These are phyloP conservation scores for Cinara cedri DNA, from an alignment of 2,888 invertebrate genomes.

Conservation along the genomic window DNA sequence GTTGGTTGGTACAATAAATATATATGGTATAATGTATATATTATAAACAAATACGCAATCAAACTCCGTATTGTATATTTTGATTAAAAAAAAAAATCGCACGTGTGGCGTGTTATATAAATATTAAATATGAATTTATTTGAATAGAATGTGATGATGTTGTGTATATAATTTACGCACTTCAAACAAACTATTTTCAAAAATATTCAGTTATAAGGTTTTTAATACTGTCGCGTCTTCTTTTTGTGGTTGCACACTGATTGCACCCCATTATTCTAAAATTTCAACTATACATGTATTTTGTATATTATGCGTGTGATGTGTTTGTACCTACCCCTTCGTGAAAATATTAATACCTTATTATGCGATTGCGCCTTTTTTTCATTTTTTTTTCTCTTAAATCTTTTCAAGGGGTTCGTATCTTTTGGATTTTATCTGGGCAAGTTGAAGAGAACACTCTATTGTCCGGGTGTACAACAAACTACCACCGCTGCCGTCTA, in stretches of 20 bases:
- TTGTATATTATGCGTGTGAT: background rate
- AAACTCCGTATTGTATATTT: background rate
- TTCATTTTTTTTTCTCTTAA: conserved; percentile 16
- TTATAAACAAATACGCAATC: too few species aligned
- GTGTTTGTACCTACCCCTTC: background rate
- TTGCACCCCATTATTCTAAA: conserved; percentile 16
- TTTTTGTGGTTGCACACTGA: too few species aligned
- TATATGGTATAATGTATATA: too few species aligned
- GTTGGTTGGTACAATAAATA: too few species aligned
- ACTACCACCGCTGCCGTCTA: too few species aligned
- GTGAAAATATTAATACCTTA: conserved; percentile 16
- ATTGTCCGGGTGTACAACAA: too few species aligned
- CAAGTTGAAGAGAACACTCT: conserved; percentile 14
- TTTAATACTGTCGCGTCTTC: too few species aligned
- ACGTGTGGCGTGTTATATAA: background rate
- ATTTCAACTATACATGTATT: too few species aligned
- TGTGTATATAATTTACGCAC: background rate
- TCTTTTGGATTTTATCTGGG: conserved; percentile 32
- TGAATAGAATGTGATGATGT: background rate
- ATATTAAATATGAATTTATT: background rate
- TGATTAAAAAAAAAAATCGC: background rate
- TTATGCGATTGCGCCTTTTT: background rate
- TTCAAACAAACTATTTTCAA: conserved; percentile 8
- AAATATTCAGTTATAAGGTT: conserved; percentile 1
- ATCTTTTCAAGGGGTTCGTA: conserved; percentile 27